These are phyloP conservation scores for Drosophila lini DNA, from an alignment of 1,140 invertebrate species.

Conservation along the genomic window DNA sequence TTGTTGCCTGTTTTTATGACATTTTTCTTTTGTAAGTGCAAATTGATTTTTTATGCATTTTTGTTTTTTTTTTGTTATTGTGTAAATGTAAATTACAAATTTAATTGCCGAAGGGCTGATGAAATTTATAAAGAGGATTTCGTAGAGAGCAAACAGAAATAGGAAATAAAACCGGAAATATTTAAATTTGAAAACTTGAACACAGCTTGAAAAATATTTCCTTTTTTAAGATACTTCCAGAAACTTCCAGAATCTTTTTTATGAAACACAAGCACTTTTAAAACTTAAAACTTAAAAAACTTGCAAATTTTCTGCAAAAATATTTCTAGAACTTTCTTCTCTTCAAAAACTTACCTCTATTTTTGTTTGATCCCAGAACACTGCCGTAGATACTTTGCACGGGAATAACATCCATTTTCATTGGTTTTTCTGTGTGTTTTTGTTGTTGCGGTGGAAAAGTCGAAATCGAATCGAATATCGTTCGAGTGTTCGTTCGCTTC, in stretches of 20 bases:
- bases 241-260: constrained; percentile 5
- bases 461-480: constrained; percentile 46
- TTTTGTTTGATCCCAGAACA: constrained; percentile 79
- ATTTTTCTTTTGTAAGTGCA: constrained; percentile 61
- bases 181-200: not conserved
- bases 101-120: constrained; percentile 33
- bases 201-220: not conserved
- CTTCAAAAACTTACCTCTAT: constrained; percentile 71
- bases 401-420: constrained; percentile 84
- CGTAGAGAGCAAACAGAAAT: not conserved
- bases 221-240: not conserved
- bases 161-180: not conserved
- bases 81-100: constrained; percentile 34
- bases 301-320: no score
- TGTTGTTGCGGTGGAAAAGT: constrained; percentile 36
- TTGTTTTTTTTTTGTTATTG: not conserved
- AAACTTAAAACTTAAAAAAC: no score
- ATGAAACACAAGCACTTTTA: not conserved
- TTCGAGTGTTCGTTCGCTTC: constrained; percentile 39
- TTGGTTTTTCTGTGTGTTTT: constrained; percentile 43
- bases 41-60: constrained; percentile 76
- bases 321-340: constrained; percentile 6
- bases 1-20: constrained; percentile 56
- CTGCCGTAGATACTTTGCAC: constrained; percentile 73
- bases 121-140: constrained; percentile 29